Conservation (phyloP, 2,888 invertebrate genomes). For the Actias luna region DNA sequence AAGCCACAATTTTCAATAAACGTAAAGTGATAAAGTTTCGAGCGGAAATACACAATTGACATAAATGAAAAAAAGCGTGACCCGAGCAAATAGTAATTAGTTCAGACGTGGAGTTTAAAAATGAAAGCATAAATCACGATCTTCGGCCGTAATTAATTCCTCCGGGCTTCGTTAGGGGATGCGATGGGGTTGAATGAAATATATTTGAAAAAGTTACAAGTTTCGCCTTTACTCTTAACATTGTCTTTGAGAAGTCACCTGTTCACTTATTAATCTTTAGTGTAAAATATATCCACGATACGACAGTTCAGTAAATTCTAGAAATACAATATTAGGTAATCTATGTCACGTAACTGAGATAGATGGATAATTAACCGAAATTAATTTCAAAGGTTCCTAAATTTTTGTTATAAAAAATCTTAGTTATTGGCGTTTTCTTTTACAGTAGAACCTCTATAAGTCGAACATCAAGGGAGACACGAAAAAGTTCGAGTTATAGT, state of each 20-base stretch:
- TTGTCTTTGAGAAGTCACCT: conserved; percentile 63
- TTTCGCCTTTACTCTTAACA: conserved; percentile 39
- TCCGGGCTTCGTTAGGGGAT: conserved; percentile 64
- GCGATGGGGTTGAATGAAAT: conserved; percentile 50
- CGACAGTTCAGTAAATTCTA: no score
- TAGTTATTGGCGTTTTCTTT: no score
- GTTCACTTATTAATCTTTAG: conserved; percentile 37
- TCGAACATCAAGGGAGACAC: no score
- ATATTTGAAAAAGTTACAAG: conserved; percentile 70
- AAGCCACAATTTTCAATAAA: neutral
- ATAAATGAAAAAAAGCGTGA: neutral
- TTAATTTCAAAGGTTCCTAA: no score
- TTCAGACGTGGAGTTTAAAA: conserved; percentile 75
- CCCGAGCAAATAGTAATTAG: conserved; percentile 31
- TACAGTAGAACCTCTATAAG: no score
- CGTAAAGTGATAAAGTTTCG: neutral
- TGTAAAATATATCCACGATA: no score
- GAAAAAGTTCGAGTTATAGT: no score
- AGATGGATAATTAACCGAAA: no score
- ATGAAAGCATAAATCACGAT: conserved; percentile 81
- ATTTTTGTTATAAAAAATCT: no score
- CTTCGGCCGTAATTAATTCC: conserved; percentile 81
- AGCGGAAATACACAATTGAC: neutral
- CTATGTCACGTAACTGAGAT: no score
- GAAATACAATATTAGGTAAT: no score